Evolutionary conservation across 1,140 invertebrate species (phyloP).

Genomic region (Atta texana): DNA sequence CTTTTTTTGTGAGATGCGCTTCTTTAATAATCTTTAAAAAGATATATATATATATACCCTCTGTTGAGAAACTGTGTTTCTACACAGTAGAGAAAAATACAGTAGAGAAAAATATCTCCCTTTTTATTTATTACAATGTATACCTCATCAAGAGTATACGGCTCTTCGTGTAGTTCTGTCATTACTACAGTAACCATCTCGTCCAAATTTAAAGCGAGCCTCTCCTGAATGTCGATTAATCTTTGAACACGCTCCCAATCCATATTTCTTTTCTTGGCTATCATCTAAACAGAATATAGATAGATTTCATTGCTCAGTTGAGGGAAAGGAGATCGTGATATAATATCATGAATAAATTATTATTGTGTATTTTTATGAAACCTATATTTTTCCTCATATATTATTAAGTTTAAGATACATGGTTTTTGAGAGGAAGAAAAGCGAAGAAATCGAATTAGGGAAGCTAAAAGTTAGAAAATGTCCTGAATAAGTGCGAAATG

Average conservation of each 20-base stretch:
- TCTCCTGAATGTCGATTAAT: slow-evolving; percentile 91
- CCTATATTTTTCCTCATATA: not conserved
- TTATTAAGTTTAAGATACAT: not conserved
- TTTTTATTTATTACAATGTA: slow-evolving; percentile 50
- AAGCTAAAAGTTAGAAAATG: slow-evolving; percentile 22
- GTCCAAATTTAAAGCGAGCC: slow-evolving; percentile 88
- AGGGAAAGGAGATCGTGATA: not conserved
- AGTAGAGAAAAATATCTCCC: not conserved
- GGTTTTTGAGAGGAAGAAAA: not conserved
- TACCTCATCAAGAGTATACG: slow-evolving; percentile 93
- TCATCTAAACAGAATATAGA: slow-evolving; percentile 86
- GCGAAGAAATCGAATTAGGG: slow-evolving; percentile 21
- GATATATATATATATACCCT: not conserved
- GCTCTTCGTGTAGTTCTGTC: slow-evolving; percentile 89
- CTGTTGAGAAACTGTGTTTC: not conserved
- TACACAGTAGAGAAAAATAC: not conserved
- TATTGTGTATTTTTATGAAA: not conserved
- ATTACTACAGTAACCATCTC: slow-evolving; percentile 91
- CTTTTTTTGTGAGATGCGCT: not conserved
- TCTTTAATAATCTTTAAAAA: not conserved
- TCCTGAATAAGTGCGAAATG: not conserved
- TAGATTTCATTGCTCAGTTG: not conserved
- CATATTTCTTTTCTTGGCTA: slow-evolving; percentile 89
- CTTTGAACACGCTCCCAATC: slow-evolving; percentile 88
- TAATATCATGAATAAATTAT: not conserved